These are phyloP conservation scores for Oryzias celebensis DNA, from an alignment of 2,113 vertebrate genomes.

Conservation along the genomic window DNA sequence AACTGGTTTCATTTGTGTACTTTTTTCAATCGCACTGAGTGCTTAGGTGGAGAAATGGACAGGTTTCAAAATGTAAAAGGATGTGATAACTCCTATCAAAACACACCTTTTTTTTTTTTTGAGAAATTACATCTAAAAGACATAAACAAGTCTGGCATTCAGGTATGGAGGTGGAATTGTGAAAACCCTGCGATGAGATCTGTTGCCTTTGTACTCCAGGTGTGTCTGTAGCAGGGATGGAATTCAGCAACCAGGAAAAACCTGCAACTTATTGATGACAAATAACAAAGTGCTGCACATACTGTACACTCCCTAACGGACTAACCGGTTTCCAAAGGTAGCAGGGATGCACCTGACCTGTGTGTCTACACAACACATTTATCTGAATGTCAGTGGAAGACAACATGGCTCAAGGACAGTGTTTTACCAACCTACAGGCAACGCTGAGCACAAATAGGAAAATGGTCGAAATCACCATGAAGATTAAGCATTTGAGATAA, in stretches of 20 bases:
- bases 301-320: conserved; percentile 21
- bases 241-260: conserved; percentile 72
- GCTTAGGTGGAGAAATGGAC: not conserved
- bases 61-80: not conserved
- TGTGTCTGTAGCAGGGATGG: conserved; percentile 48
- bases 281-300: conserved; percentile 27
- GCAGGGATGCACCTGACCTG: conserved; percentile 8
- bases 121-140: no score
- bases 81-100: no score
- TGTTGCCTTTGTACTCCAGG: conserved; percentile 12
- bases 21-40: not conserved
- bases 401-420: conserved; percentile 2
- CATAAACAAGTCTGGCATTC: no score
- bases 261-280: conserved; percentile 47
- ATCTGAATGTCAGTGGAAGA: conserved; percentile 2
- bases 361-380: conserved; percentile 23
- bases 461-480: not conserved
- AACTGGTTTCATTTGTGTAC: conserved; percentile 29
- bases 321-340: conserved; percentile 53
- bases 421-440: not conserved
- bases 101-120: no score
- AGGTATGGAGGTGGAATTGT: no score
- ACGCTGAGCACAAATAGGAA: not conserved
- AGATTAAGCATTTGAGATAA: not conserved
- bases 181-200: no score